phyloP scores from a whole-genome alignment of 2,797 vertebrate genomes.

The Lycodopsis pacificus region DNA sequence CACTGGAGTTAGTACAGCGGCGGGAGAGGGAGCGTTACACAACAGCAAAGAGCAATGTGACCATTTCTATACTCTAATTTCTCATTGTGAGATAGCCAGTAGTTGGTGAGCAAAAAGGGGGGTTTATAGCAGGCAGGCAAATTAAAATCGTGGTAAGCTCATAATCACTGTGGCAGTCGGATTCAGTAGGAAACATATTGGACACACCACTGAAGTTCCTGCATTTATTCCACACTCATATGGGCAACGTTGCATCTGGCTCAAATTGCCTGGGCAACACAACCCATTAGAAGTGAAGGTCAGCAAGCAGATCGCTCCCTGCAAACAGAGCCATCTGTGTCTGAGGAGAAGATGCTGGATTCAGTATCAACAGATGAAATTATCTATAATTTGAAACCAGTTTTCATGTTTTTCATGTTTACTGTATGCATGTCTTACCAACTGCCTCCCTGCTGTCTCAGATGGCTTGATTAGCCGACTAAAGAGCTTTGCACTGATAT shows the following conservation, averaged over 20 bases:
- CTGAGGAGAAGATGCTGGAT: slow-evolving; percentile 24
- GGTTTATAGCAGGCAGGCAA: slow-evolving; percentile 50
- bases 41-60: not conserved
- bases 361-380: slow-evolving; percentile 8
- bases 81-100: slow-evolving; percentile 8
- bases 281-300: slow-evolving; percentile 68
- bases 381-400: slow-evolving; percentile 2
- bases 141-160: slow-evolving; percentile 71
- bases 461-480: slow-evolving; percentile 43
- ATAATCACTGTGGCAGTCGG: slow-evolving; percentile 72
- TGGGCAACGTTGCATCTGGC: slow-evolving; percentile 33
- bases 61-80: not conserved
- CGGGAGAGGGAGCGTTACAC: not conserved
- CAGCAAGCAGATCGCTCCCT: slow-evolving; percentile 43
- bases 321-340: slow-evolving; percentile 36
- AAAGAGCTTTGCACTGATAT: slow-evolving; percentile 52
- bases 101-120: slow-evolving; percentile 15
- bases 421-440: slow-evolving; percentile 25
- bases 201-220: slow-evolving; percentile 18
- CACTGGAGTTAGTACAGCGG: slow-evolving; percentile 2
- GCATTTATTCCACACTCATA: slow-evolving; percentile 37
- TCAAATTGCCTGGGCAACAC: slow-evolving; percentile 47
- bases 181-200: slow-evolving; percentile 45
- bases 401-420: slow-evolving; percentile 9
- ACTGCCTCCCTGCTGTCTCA: slow-evolving; percentile 44